A percentile compares a stretch with the other conserved stretches of the same genome.
phyloP scores from a whole-genome alignment of 2,888 invertebrate species.

The Hoplodrina ambigua region DNA sequence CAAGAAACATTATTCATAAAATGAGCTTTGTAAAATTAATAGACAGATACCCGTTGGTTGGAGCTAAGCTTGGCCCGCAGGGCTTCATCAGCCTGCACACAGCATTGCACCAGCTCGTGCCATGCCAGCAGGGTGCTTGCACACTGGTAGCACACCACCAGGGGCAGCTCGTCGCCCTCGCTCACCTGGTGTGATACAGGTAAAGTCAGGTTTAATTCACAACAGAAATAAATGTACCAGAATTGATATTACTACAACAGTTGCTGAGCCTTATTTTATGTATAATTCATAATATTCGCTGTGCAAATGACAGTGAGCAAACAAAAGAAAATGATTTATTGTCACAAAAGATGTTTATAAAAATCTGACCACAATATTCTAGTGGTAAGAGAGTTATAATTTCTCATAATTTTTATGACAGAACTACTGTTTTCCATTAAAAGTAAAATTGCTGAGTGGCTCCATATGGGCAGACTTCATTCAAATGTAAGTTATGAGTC shows the following conservation, averaged over 20 bases:
- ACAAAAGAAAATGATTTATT: not conserved
- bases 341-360: too few species aligned
- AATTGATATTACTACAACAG: too few species aligned
- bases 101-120: constrained; percentile 91
- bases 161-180: constrained; percentile 88
- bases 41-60: constrained; percentile 24
- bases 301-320: not conserved
- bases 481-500: too few species aligned
- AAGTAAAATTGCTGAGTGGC: too few species aligned
- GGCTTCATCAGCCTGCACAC: constrained; percentile 89
- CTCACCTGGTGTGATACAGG: constrained; percentile 80
- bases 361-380: too few species aligned
- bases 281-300: not conserved
- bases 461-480: too few species aligned
- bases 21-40: not conserved
- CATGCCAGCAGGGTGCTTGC: constrained; percentile 91
- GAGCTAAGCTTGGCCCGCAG: constrained; percentile 61
- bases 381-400: too few species aligned
- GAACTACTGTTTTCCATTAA: too few species aligned
- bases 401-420: too few species aligned
- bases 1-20: too few species aligned
- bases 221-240: too few species aligned
- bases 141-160: constrained; percentile 92
- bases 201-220: too few species aligned
- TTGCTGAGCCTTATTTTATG: not conserved